Conservation (phyloP, 2,888 invertebrate genomes). For the Monoplex corrugatus region DNA sequence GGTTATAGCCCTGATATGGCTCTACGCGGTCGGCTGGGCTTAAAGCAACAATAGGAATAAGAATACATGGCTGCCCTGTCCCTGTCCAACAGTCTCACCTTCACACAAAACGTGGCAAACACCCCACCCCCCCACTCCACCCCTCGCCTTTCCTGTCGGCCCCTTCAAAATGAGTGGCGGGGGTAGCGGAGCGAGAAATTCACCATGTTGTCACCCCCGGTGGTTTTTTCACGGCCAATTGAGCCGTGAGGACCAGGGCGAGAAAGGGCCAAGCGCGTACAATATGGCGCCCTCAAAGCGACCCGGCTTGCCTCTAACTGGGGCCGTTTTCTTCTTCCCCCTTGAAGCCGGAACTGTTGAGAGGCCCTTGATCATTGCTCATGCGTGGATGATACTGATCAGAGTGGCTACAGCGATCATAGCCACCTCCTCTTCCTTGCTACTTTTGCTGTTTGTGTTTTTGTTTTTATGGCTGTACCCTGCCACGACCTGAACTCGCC, state of each 20-base stretch:
- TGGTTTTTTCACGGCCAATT: constrained; percentile 47
- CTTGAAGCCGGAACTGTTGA: neutral
- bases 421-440: no score
- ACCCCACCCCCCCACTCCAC: neutral
- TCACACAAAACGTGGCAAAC: no score
- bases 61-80: no score
- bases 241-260: neutral
- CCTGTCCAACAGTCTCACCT: no score
- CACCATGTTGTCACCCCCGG: constrained; percentile 27
- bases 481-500: no score
- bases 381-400: neutral
- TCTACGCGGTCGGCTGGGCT: no score
- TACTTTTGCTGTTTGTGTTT: no score
- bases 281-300: constrained; percentile 38
- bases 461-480: no score
- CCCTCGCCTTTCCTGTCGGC: neutral
- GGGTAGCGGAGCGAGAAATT: constrained; percentile 51
- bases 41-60: no score
- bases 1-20: no score
- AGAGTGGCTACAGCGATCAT: neutral
- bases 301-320: neutral
- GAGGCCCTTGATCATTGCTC: neutral
- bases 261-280: constrained; percentile 14
- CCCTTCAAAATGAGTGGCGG: constrained; percentile 44
- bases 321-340: no score